Percentiles rank a stretch among this genome's conserved stretches.
Evolutionary conservation across 2,113 vertebrate genomes (phyloP).

Genomic region (Perccottus glenii): DNA sequence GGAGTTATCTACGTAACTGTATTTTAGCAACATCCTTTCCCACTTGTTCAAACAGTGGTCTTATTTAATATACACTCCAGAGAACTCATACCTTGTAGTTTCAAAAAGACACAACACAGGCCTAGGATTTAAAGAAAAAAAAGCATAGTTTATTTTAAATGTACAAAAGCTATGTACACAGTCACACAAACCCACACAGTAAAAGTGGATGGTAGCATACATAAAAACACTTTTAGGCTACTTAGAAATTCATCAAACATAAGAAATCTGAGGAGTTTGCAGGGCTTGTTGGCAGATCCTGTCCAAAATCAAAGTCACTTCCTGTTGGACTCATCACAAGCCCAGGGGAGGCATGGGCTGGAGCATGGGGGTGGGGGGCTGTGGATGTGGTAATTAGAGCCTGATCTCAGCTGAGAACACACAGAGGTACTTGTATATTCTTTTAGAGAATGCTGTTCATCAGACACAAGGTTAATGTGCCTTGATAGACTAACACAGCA

Average conservation of each 20-base stretch:
- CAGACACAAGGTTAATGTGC: constrained; percentile 43
- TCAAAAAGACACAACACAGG: constrained; percentile 56
- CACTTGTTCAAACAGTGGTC: not conserved
- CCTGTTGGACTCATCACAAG: constrained; percentile 52
- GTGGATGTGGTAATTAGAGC: constrained; percentile 70
- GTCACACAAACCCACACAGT: constrained; percentile 78
- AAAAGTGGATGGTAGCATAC: constrained; percentile 57
- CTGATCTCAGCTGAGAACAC: constrained; percentile 64
- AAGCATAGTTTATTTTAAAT: constrained; percentile 88
- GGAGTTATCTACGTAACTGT: not conserved
- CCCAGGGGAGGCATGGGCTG: constrained; percentile 40
- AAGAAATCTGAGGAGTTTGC: constrained; percentile 51
- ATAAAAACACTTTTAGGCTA: constrained; percentile 60
- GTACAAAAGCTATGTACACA: constrained; percentile 97
- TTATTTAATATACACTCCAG: constrained; percentile 36
- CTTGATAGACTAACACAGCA: constrained; percentile 44
- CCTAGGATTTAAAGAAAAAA: constrained; percentile 63
- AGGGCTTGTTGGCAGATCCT: constrained; percentile 34
- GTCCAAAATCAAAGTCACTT: constrained; percentile 67
- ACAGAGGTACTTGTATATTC: constrained; percentile 79
- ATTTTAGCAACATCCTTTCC: not conserved
- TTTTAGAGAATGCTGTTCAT: constrained; percentile 67
- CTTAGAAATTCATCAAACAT: constrained; percentile 64
- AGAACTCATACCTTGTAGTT: constrained; percentile 29
- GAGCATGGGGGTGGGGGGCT: constrained; percentile 19